These are phyloP conservation scores for Drosophila limbata DNA, from an alignment of 2,888 invertebrate species.

Conservation along the genomic window DNA sequence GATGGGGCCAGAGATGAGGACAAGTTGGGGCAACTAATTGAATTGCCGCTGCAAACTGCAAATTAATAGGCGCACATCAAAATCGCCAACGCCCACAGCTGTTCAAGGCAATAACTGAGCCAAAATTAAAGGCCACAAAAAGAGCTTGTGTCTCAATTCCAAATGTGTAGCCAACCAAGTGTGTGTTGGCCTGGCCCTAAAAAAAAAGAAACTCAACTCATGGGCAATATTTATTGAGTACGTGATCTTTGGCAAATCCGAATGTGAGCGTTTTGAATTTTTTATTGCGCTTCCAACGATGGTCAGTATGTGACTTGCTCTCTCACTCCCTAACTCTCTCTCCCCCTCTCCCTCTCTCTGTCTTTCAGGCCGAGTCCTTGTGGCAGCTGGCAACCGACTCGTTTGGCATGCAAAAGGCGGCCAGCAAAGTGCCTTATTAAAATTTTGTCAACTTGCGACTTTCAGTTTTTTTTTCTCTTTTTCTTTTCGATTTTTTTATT, in stretches of 20 bases:
- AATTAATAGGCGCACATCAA: conserved; percentile 79
- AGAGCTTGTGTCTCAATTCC: conserved; percentile 23
- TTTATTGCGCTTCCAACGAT: conserved; percentile 73
- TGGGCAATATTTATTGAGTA: conserved; percentile 86
- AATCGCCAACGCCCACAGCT: conserved; percentile 52
- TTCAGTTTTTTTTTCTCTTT: conserved; percentile 25
- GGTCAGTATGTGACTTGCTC: conserved; percentile 41
- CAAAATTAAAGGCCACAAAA: conserved; percentile 52
- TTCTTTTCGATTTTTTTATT: conserved; percentile 49
- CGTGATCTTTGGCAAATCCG: conserved; percentile 85
- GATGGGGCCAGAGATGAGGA: no score
- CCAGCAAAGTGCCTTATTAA: conserved; percentile 77
- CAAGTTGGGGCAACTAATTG: conserved; percentile 67
- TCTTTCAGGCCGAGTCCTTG: conserved; percentile 13
- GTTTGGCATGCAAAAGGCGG: conserved; percentile 73
- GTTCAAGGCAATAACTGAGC: conserved; percentile 47
- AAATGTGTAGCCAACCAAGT: conserved; percentile 72
- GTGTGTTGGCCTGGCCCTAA: conserved; percentile 40
- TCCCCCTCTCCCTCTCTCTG: not conserved
- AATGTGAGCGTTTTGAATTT: conserved; percentile 85
- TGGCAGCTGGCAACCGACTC: conserved; percentile 59
- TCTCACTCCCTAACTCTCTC: not conserved
- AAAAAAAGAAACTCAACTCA: conserved; percentile 45
- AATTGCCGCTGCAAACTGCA: conserved; percentile 67
- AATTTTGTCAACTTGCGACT: conserved; percentile 77